Percentiles rank a stretch among this genome's conserved stretches.
Evolutionary conservation across 2,113 vertebrate genomes (phyloP).

Genomic region (Falco punctatus): DNA sequence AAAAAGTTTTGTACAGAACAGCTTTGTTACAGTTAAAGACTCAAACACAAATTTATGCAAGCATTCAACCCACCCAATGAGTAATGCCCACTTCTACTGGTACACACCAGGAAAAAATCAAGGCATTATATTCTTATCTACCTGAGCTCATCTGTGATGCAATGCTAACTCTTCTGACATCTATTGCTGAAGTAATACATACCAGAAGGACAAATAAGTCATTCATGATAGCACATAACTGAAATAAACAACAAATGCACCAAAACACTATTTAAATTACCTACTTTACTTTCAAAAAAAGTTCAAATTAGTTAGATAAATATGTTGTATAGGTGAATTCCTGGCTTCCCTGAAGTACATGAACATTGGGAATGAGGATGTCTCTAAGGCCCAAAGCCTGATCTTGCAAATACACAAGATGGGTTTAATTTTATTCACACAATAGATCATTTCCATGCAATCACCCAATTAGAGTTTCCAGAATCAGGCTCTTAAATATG

Average conservation of each 20-base stretch:
- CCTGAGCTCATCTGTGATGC: background rate
- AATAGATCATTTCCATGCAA: background rate
- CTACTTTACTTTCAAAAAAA: background rate
- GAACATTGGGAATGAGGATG: background rate
- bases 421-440: background rate
- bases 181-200: background rate
- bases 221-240: background rate
- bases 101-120: background rate
- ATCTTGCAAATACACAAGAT: background rate
- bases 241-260: background rate
- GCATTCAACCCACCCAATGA: background rate
- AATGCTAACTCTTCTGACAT: background rate
- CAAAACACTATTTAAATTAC: background rate
- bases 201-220: background rate
- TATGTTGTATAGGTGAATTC: background rate
- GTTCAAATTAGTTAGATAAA: background rate
- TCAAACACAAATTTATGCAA: background rate
- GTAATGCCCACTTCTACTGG: background rate
- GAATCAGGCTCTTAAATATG: background rate
- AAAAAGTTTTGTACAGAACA: background rate
- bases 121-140: background rate
- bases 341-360: background rate
- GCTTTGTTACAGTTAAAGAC: background rate
- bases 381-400: background rate
- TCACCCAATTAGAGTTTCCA: background rate